These are phyloP conservation scores for Mellilla xanthometata DNA, from an alignment of 2,888 invertebrate genomes.

Conservation along the genomic window DNA sequence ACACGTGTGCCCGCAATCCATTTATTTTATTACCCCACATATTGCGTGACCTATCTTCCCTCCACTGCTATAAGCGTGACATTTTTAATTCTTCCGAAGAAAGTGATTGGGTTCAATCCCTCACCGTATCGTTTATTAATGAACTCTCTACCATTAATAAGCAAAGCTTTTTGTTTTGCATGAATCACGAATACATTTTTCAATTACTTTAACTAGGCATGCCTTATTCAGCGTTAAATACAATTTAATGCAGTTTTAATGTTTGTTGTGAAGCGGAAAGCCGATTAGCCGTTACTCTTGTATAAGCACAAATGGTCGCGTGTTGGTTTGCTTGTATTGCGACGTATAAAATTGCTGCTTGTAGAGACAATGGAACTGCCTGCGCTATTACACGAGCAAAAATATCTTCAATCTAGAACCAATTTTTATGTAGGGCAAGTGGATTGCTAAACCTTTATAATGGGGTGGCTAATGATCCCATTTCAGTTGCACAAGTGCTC, in stretches of 20 bases:
- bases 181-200: conserved; percentile 56
- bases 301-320: conserved; percentile 51
- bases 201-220: conserved; percentile 62
- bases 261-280: conserved; percentile 61
- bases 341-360: conserved; percentile 55
- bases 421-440: conserved; percentile 54
- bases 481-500: conserved; percentile 16
- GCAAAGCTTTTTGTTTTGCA: conserved; percentile 44
- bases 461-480: conserved; percentile 16
- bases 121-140: conserved; percentile 28
- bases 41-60: conserved; percentile 64
- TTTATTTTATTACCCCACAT: conserved; percentile 39
- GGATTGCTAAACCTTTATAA: conserved; percentile 35
- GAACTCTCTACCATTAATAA: conserved; percentile 16
- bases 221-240: conserved; percentile 63
- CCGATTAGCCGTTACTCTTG: conserved; percentile 52
- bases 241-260: conserved; percentile 76
- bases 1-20: conserved; percentile 53
- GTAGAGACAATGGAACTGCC: conserved; percentile 56
- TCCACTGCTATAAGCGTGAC: conserved; percentile 56
- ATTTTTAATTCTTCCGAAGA: conserved; percentile 56
- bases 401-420: conserved; percentile 47
- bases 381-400: conserved; percentile 45
- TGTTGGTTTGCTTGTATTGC: conserved; percentile 51
- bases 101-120: conserved; percentile 33